Evolutionary conservation across 64 coral and sea anemone genomes (phyloP).

Genomic region (Montipora foliosa): DNA sequence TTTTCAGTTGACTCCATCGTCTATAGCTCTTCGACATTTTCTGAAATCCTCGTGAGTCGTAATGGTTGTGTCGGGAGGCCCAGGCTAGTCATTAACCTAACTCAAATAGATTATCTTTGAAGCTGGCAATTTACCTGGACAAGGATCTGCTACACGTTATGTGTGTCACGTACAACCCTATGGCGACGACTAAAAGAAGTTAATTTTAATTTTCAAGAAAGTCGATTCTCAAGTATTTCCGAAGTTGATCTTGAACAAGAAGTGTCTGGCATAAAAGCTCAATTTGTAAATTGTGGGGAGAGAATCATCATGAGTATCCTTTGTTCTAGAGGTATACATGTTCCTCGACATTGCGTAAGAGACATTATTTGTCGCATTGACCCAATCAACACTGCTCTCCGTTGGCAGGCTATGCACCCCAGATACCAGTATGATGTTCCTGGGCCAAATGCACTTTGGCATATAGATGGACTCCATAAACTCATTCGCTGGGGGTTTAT

Average conservation of each 20-base stretch:
- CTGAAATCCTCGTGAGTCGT: slow-evolving; percentile 20
- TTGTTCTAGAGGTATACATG: slow-evolving; percentile 47
- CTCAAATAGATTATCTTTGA: slow-evolving; percentile 60
- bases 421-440: slow-evolving; percentile 27
- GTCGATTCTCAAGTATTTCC: slow-evolving; percentile 55
- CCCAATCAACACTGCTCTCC: slow-evolving; percentile 23
- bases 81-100: slow-evolving; percentile 26
- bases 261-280: slow-evolving; percentile 15
- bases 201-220: slow-evolving; percentile 52
- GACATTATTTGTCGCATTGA: slow-evolving; percentile 65
- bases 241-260: slow-evolving; percentile 9
- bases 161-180: slow-evolving; percentile 58
- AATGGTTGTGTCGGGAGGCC: slow-evolving; percentile 56
- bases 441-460: slow-evolving; percentile 7
- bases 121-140: slow-evolving; percentile 68
- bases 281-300: slow-evolving; percentile 61
- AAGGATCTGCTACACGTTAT: slow-evolving; percentile 55
- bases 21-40: background rate
- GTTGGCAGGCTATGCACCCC: no score
- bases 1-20: background rate
- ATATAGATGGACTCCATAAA: background rate
- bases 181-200: slow-evolving; percentile 57
- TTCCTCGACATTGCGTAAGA: slow-evolving; percentile 55
- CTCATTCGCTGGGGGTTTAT: background rate
- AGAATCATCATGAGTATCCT: slow-evolving; percentile 56